These are phyloP conservation scores for Tragelaphus strepsiceros DNA, from an alignment of 2,113 vertebrate genomes.

Conservation along the genomic window DNA sequence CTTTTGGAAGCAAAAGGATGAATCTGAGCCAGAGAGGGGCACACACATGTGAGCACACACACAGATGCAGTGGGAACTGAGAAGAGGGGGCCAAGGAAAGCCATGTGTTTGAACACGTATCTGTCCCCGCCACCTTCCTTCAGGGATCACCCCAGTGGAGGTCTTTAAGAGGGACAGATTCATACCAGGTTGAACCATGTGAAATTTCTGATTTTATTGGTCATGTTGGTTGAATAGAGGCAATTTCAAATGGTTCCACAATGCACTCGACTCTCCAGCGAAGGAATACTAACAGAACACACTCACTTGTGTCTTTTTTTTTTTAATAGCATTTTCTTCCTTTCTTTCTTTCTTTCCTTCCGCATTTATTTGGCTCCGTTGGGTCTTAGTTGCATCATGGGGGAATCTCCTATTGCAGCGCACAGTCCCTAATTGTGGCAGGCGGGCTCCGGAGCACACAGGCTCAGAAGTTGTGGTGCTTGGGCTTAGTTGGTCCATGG, in stretches of 20 bases:
- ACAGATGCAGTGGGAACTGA: not conserved
- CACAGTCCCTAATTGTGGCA: not conserved
- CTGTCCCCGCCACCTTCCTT: not conserved
- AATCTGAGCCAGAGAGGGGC: not conserved
- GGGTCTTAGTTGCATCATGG: not conserved
- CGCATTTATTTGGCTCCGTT: not conserved
- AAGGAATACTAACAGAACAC: not conserved
- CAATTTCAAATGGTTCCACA: not conserved
- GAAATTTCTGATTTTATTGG: not conserved
- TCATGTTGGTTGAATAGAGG: not conserved
- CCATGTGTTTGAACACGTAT: not conserved
- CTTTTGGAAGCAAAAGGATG: not conserved
- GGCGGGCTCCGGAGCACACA: not conserved
- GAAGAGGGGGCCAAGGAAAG: not conserved
- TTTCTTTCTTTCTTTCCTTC: not conserved
- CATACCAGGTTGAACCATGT: not conserved
- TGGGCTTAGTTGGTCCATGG: not conserved
- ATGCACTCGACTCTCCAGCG: not conserved
- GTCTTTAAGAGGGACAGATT: not conserved
- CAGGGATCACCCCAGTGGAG: not conserved
- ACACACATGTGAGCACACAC: rapidly evolving
- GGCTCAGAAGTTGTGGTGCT: not conserved
- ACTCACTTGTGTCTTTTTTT: not conserved
- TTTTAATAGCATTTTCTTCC: not conserved
- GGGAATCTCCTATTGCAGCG: rapidly evolving